These are phyloP conservation scores for Periophthalmodon schlosseri DNA, from an alignment of 2,113 vertebrate species.

Conservation along the genomic window DNA sequence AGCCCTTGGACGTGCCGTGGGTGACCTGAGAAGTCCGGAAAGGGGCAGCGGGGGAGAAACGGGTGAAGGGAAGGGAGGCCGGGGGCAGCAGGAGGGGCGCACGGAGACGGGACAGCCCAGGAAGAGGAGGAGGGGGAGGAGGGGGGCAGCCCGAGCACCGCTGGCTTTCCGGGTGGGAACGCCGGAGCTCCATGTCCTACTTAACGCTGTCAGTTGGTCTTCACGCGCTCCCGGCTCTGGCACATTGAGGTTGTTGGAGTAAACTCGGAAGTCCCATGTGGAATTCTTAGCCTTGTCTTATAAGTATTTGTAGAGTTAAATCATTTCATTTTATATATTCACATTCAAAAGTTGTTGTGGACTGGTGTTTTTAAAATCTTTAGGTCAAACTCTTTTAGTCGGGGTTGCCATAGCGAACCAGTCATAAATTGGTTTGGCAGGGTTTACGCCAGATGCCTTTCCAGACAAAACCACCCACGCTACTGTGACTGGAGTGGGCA, in stretches of 20 bases:
- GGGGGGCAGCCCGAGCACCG: constrained; percentile 60
- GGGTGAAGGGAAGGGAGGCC: constrained; percentile 63
- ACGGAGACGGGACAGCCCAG: constrained; percentile 26
- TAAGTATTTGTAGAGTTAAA: no score
- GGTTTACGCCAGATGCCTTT: neutral
- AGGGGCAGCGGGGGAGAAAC: constrained; percentile 64
- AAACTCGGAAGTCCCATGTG: constrained; percentile 38
- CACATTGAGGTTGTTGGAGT: constrained; percentile 63
- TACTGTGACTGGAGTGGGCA: neutral
- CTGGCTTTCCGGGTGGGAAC: constrained; percentile 48
- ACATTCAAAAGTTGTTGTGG: neutral
- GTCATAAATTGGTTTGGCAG: neutral
- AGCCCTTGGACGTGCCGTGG: constrained; percentile 63
- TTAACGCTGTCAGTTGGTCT: constrained; percentile 37
- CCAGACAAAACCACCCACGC: neutral
- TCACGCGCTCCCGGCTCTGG: constrained; percentile 24
- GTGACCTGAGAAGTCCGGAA: constrained; percentile 66
- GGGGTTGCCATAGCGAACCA: neutral
- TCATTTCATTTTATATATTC: neutral
- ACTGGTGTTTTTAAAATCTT: neutral
- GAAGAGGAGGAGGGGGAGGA: constrained; percentile 57
- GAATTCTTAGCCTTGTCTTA: neutral
- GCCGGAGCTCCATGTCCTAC: constrained; percentile 56
- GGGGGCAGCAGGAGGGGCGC: constrained; percentile 65
- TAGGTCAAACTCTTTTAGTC: neutral